Percentiles rank a stretch among this genome's conserved stretches.
Evolutionary conservation across 2,113 vertebrate species (phyloP).

Genomic region (Rhabdomys dilectus): DNA sequence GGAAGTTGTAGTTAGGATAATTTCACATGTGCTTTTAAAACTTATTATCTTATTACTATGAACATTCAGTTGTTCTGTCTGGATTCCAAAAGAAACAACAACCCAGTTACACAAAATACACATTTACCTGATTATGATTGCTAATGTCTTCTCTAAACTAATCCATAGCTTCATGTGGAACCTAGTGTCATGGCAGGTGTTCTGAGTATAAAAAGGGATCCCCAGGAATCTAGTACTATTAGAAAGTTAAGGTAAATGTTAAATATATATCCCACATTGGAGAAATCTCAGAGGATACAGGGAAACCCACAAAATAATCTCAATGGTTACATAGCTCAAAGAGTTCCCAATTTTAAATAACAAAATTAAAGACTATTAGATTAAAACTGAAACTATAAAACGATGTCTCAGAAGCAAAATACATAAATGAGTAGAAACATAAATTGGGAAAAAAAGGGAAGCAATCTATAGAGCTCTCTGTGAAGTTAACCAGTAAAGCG

Average conservation of each 20-base stretch:
- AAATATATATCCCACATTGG: neutral
- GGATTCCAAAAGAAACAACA: neutral
- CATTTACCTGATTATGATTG: neutral
- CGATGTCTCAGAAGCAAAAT: neutral
- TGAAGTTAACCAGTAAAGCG: accelerated
- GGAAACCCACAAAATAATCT: neutral
- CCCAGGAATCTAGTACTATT: neutral
- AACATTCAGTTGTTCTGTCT: neutral
- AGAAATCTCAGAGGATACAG: too few relatives aligned
- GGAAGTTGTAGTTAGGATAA: neutral
- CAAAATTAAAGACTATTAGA: neutral
- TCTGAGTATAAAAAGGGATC: neutral
- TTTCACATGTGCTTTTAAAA: neutral
- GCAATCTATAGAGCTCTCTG: neutral
- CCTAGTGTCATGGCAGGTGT: neutral
- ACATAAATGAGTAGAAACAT: neutral
- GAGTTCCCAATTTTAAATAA: neutral
- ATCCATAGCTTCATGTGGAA: neutral
- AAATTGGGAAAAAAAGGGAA: neutral
- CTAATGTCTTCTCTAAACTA: neutral
- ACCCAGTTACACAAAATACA: neutral
- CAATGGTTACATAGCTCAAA: neutral
- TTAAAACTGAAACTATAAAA: neutral
- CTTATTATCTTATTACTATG: neutral
- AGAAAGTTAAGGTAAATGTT: neutral